A percentile compares a stretch with the other conserved stretches of the same genome.
Evolutionary conservation across 2,888 invertebrate species (phyloP).

Genomic region (Ptychoptera albimana): DNA sequence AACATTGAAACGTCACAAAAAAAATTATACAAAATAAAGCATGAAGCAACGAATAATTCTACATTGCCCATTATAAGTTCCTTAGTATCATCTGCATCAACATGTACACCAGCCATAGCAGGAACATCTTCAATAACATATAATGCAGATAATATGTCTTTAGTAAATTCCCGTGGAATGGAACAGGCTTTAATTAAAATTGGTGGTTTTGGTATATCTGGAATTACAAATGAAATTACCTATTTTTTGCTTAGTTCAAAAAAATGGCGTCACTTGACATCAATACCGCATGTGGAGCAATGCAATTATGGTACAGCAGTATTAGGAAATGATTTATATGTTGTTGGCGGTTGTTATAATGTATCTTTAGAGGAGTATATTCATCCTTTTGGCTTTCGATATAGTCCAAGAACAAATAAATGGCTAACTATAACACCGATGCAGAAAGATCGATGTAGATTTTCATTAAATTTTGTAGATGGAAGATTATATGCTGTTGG

Average conservation of each 20-base stretch:
- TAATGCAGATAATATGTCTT: conserved; percentile 12
- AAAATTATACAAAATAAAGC: not conserved
- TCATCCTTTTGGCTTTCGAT: conserved; percentile 55
- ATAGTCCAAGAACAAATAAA: conserved; percentile 40
- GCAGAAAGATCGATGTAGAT: conserved; percentile 46
- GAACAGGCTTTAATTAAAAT: conserved; percentile 49
- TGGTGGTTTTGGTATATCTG: conserved; percentile 49
- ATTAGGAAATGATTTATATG: conserved; percentile 47
- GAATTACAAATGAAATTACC: conserved; percentile 51
- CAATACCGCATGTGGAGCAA: conserved; percentile 56
- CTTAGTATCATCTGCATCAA: not conserved
- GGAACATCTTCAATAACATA: not conserved
- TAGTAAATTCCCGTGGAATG: conserved; percentile 50
- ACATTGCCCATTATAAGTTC: too few relatives aligned
- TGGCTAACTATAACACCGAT: conserved; percentile 55
- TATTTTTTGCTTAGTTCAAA: conserved; percentile 41
- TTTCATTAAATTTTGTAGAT: conserved; percentile 43
- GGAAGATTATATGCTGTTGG: conserved; percentile 43
- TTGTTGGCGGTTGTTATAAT: conserved; percentile 57
- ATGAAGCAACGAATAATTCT: not conserved
- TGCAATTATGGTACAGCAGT: conserved; percentile 57
- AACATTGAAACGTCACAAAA: not conserved
- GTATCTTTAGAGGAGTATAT: conserved; percentile 47
- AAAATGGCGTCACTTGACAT: conserved; percentile 47
- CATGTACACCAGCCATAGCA: not conserved